Conservation (phyloP, 2,113 vertebrate species). For the Rhinolophus sinicus region DNA sequence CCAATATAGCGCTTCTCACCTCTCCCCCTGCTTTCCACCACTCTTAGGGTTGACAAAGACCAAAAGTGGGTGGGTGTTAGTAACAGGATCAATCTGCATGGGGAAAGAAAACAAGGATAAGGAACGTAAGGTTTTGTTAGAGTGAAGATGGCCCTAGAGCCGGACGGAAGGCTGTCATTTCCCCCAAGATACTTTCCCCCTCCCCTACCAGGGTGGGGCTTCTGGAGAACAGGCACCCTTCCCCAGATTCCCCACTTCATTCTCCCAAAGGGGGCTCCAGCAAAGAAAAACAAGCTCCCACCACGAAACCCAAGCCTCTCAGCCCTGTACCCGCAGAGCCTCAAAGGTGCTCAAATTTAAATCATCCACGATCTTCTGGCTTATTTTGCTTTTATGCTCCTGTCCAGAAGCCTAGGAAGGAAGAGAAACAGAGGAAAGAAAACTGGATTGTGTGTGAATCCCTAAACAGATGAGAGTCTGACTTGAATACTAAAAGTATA, state of each 20-base stretch:
- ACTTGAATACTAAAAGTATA: neutral
- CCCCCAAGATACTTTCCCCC: neutral
- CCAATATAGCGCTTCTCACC: constrained; percentile 82
- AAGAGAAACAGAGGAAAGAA: neutral
- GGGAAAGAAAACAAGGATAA: constrained; percentile 12
- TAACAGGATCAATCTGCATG: constrained; percentile 86
- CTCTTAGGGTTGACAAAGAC: constrained; percentile 96
- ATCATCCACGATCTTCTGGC: constrained; percentile 81
- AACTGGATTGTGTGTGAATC: neutral
- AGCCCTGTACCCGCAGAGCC: constrained; percentile 88
- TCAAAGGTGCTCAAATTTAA: constrained; percentile 86
- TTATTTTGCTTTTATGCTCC: constrained; percentile 88
- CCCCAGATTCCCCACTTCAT: neutral
- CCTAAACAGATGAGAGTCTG: neutral
- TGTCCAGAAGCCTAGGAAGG: constrained; percentile 74
- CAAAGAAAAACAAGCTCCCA: neutral
- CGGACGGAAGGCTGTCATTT: neutral
- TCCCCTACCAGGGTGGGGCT: neutral
- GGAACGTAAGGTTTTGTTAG: constrained; percentile 35
- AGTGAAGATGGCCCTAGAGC: neutral
- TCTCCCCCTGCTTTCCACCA: constrained; percentile 94
- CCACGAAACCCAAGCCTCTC: constrained; percentile 23
- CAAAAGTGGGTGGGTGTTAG: constrained; percentile 91
- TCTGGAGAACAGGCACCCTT: neutral
- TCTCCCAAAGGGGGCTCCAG: neutral